A percentile compares a stretch with the other conserved stretches of the same genome.
These are phyloP conservation scores for Phalera bucephala DNA, from an alignment of 2,888 invertebrate genomes.

Conservation along the genomic window DNA sequence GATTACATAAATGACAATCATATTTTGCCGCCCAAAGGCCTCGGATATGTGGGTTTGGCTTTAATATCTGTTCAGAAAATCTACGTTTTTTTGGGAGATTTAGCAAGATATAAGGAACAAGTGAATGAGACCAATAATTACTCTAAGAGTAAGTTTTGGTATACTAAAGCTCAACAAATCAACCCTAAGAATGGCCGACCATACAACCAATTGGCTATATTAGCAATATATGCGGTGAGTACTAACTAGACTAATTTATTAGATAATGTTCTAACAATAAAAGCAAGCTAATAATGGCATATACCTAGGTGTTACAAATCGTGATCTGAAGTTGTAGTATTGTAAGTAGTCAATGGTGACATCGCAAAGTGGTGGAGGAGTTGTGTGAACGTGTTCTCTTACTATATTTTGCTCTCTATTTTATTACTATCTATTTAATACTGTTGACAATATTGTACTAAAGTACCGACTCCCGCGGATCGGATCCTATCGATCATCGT, in stretches of 20 bases:
- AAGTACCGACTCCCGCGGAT: no score
- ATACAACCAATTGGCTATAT: constrained; percentile 96
- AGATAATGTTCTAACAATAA: no score
- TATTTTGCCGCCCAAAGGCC: constrained; percentile 83
- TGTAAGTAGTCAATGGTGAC: no score
- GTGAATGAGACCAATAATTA: constrained; percentile 91
- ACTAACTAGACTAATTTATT: no score
- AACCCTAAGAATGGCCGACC: constrained; percentile 97
- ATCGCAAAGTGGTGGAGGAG: no score
- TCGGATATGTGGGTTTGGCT: constrained; percentile 88
- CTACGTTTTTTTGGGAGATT: constrained; percentile 94
- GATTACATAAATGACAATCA: constrained; percentile 84
- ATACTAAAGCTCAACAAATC: constrained; percentile 95
- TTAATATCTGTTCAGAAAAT: constrained; percentile 94
- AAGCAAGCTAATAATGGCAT: no score
- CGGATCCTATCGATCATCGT: no score
- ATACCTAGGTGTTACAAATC: constrained; percentile 4
- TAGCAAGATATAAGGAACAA: constrained; percentile 95
- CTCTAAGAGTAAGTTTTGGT: constrained; percentile 89
- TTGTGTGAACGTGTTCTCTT: no score
- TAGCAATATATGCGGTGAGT: constrained; percentile 92
- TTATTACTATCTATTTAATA: no score
- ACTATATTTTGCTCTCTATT: no score
- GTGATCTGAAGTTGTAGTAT: no score
- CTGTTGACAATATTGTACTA: no score